Base-by-base conservation (phyloP, 2,113 vertebrate species). In the Heterochromis multidens region DNA sequence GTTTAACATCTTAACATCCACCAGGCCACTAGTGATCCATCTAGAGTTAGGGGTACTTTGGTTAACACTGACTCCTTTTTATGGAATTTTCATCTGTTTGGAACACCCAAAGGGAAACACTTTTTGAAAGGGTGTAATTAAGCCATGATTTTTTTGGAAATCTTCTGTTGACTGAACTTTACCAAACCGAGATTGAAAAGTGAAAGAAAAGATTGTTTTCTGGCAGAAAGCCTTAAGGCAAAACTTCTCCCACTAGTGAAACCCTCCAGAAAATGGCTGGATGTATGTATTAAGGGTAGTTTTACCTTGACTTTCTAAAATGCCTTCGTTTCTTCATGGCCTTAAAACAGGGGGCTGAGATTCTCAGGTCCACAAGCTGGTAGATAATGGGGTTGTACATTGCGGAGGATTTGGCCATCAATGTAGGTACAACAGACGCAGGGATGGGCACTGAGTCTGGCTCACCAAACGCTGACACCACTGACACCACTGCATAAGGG, bases 311-410 rank as follows among this genome's bases (percentile, higher is more conserved):
- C 76, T 94, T 96, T 90, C 94, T 95, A 81, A 88, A 94, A 83
- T 95, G 95, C 72, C 90, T 95, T 78, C 92, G 96, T 89, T 96
- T 97, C 86, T 93, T 95, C 86, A 94, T 72, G 49, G 62, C 70
- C 89, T 90, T 95, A 61, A 95, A 89, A 49, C 95, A 95, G 76
- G 88, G 80, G 2, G 88, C 57, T n/a, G 93, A 86, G 52, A 95
- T 95, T 88, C 95, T 97, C 81, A 97, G 96, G 9, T 97, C 95
- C 2, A 98, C 96, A 31, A 99, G 94, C 93, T 99, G 98, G 95
- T 99, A 99, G 86, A 99, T 99, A 87, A 99, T 97, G 3, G 98
- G 98, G 92, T 99, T 99, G 95, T 99, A 99, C 98, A 99, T 97
- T 19, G 98, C 97, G 8, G 98, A 96, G 3, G 98, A 99, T 91